A percentile compares a stretch with the other conserved stretches of the same genome.
Conservation (phyloP, 1,140 invertebrate species). For the Bombus waltoni region DNA sequence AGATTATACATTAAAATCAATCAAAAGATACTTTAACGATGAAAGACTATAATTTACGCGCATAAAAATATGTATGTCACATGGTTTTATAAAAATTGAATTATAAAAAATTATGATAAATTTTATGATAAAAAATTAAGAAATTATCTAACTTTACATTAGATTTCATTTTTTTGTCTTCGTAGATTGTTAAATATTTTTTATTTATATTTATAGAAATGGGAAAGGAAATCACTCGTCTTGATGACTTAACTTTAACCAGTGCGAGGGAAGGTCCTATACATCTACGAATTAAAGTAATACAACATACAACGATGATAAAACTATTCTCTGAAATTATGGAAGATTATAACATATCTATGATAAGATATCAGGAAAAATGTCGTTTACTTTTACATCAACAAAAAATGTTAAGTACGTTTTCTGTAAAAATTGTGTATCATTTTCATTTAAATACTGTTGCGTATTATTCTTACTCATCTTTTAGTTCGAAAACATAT, state of each 20-base stretch:
- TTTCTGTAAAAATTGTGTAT: conserved; percentile 12
- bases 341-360: conserved; percentile 88
- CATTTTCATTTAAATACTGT: conserved; percentile 6
- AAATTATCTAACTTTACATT: background rate
- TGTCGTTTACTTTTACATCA: conserved; percentile 89
- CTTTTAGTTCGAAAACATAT: conserved; percentile 83
- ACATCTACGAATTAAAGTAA: conserved; percentile 78
- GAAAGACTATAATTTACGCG: background rate
- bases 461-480: conserved; percentile 13
- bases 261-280: conserved; percentile 68
- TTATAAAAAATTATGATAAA: background rate
- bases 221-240: conserved; percentile 66
- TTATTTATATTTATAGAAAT: conserved; percentile 68
- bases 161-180: background rate
- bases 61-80: background rate
- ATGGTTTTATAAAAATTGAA: background rate
- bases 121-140: background rate
- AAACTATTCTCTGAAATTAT: conserved; percentile 85
- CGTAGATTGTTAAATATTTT: background rate
- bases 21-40: background rate
- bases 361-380: conserved; percentile 88
- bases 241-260: conserved; percentile 71
- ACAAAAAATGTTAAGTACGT: conserved; percentile 89
- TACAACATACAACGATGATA: conserved; percentile 82
- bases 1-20: background rate